Conservation (phyloP, 2,888 invertebrate genomes). For the Taphrorychus bicolor region DNA sequence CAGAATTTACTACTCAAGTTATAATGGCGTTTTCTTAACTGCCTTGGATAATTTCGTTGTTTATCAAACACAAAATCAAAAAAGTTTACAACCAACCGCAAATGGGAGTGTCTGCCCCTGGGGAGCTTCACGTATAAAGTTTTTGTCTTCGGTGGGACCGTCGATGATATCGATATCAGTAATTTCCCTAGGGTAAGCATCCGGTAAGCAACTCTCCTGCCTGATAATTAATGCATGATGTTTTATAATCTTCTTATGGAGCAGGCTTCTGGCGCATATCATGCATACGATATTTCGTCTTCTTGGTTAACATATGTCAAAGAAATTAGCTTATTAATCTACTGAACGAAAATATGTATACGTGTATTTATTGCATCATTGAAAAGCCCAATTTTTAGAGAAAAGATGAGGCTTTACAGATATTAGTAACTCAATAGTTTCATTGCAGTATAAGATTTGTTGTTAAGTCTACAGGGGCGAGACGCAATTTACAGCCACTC, state of each 20-base stretch:
- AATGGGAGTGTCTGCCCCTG: neutral
- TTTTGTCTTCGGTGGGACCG: slow-evolving; percentile 8
- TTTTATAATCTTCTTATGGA: slow-evolving; percentile 3
- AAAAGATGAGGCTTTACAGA: too few species aligned
- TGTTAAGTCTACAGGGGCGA: too few species aligned
- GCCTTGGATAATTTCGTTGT: neutral
- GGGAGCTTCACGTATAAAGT: slow-evolving; percentile 7
- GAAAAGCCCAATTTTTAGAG: too few species aligned
- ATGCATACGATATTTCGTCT: neutral
- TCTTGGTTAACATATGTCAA: too few species aligned
- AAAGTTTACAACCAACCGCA: slow-evolving; percentile 8
- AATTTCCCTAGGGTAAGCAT: slow-evolving; percentile 24
- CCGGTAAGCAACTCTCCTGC: slow-evolving; percentile 14
- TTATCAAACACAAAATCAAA: slow-evolving; percentile 1
- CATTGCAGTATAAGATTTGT: too few species aligned
- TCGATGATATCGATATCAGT: slow-evolving; percentile 33
- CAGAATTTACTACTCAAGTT: neutral
- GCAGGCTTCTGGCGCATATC: neutral
- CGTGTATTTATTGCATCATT: too few species aligned
- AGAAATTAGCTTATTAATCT: too few species aligned
- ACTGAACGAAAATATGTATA: too few species aligned
- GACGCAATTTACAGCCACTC: too few species aligned
- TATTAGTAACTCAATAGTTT: too few species aligned
- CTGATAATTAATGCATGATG: slow-evolving; percentile 26
- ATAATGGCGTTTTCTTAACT: neutral